Base-by-base conservation (phyloP, 2,888 invertebrate species). In the Pollenia amentaria region DNA sequence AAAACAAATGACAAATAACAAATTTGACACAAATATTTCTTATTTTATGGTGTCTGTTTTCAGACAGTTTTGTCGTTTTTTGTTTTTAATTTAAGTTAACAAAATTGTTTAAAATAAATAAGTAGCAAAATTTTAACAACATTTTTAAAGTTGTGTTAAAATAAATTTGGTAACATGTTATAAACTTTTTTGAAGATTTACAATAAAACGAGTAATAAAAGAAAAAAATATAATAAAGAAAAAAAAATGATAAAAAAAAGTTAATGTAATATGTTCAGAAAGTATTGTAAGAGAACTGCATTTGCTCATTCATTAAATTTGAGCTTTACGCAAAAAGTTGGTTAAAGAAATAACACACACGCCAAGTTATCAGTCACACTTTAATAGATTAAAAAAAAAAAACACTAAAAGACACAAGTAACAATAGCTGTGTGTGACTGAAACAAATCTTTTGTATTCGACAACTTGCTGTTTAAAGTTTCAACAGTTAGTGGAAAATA, bases 331-430 rank as follows among this genome's bases (percentile, higher is more conserved):
- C 44, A 18, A 67, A 67, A 51, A 67, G 6, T 72, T 6, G 10
- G 16, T 16, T 16, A 70, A 51, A 69, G 18, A 65, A 48, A 67
- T 29, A 21, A 57, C 21, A 10, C 9, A 6, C 70, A 67, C 44
- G 55, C 10, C 42, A 60, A 55, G 12, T 60, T 67, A 67, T 75
- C 60, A 75, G 44, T 62, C 38, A 69, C 57, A 81, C 67, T 75
- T 60, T 48, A 80, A 53, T 42, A 53, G 21, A 29, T n/a, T 40
- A n/a, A 38, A 2, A n/a, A 40, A 40, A 16, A 7, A 29, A 7
- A 7, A 7, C 21, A 57, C 18, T 29, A 6, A 29, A 29, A 29
- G 29, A 29, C 29, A 29, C 29, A 29, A 29, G 29, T 10, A 2
- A 53, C 18, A 53, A 6, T n/a, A 51, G 14, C 9, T n/a, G 16